These are phyloP conservation scores for Azorinus chamasolen DNA, from an alignment of 2,888 invertebrate species.

Conservation along the genomic window DNA sequence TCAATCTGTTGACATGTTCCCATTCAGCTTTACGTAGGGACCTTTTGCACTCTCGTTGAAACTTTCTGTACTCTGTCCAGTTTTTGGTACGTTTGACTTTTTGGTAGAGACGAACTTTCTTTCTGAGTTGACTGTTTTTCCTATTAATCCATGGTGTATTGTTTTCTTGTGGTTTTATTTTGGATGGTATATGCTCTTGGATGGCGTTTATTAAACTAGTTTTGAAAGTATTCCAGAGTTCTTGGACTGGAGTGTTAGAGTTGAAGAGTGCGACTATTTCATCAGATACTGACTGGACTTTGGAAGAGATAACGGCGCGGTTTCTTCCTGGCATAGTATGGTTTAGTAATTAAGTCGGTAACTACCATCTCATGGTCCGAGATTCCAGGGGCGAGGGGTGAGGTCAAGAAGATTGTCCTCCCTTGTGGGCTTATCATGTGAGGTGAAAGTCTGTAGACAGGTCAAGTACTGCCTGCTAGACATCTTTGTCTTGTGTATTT, in stretches of 20 bases:
- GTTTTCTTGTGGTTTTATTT: not conserved
- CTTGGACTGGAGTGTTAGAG: not conserved
- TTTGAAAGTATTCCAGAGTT: constrained; percentile 24
- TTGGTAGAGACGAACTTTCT: constrained; percentile 41
- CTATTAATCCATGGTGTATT: constrained; percentile 29
- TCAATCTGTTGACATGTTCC: constrained; percentile 17
- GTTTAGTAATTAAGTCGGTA: constrained; percentile 23
- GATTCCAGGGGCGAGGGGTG: constrained; percentile 33
- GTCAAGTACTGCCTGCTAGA: too few relatives aligned
- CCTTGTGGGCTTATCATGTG: constrained; percentile 30
- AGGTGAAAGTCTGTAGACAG: too few relatives aligned
- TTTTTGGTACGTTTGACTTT: constrained; percentile 42
- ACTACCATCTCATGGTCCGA: constrained; percentile 42
- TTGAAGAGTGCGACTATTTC: not conserved
- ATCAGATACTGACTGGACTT: constrained; percentile 22
- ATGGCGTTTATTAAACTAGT: not conserved
- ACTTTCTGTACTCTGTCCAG: constrained; percentile 33
- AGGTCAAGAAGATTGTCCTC: constrained; percentile 38
- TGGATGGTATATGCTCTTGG: constrained; percentile 10
- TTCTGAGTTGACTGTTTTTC: constrained; percentile 15
- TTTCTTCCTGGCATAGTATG: constrained; percentile 19
- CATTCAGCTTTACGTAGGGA: constrained; percentile 37
- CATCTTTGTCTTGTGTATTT: too few relatives aligned
- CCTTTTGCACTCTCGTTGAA: constrained; percentile 34
- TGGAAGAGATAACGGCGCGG: constrained; percentile 33